Percentiles rank a stretch among this genome's conserved stretches.
Conservation (phyloP, 1,140 invertebrate species). For the Drosophila funebris region DNA sequence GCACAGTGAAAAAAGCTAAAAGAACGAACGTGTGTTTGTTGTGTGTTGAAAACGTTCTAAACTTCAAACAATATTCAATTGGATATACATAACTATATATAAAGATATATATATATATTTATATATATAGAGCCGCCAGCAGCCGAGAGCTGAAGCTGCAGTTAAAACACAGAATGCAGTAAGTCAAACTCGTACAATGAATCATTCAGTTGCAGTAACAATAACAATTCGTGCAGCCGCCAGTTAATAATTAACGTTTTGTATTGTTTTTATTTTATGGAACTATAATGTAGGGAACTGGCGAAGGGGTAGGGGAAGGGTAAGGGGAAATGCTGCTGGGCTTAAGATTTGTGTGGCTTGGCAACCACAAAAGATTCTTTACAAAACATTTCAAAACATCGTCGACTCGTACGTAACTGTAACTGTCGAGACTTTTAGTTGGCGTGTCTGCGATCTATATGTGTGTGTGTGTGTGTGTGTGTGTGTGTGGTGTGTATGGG, state of each 20-base stretch:
- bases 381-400: constrained; percentile 63
- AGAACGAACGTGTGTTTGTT: constrained; percentile 5
- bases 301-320: not conserved
- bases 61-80: not conserved
- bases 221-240: constrained; percentile 55
- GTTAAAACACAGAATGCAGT: constrained; percentile 56
- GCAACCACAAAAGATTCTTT: constrained; percentile 79
- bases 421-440: constrained; percentile 25
- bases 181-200: constrained; percentile 54
- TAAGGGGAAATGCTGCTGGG: constrained; percentile 14
- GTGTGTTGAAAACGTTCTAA: not conserved
- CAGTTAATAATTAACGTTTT: constrained; percentile 67
- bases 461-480: constrained; percentile 18
- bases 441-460: constrained; percentile 33
- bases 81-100: constrained; percentile 10
- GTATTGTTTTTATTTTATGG: constrained; percentile 36
- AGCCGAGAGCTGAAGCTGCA: constrained; percentile 12
- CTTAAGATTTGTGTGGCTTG: constrained; percentile 62
- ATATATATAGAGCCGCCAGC: constrained; percentile 1
- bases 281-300: not conserved
- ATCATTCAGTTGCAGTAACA: constrained; percentile 45
- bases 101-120: not conserved
- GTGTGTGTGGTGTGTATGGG: constrained; percentile 38
- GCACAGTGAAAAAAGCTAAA: not conserved
- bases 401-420: constrained; percentile 55